These are phyloP conservation scores for Galerucella calmariensis DNA, from an alignment of 2,888 invertebrate species.

Conservation along the genomic window DNA sequence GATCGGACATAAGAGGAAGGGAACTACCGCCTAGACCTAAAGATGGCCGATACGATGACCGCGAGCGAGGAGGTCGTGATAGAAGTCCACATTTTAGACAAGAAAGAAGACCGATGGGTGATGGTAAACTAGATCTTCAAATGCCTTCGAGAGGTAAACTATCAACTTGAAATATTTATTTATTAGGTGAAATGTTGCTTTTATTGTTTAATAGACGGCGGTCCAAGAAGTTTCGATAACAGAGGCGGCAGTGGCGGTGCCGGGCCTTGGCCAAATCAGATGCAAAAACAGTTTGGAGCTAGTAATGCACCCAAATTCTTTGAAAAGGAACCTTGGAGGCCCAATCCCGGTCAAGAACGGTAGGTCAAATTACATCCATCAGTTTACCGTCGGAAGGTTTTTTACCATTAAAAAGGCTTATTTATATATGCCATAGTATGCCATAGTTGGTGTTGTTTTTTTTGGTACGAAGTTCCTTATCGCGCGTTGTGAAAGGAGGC, in stretches of 20 bases:
- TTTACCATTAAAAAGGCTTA: constrained; percentile 15
- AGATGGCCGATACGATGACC: constrained; percentile 56
- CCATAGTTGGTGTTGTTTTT: too few species aligned
- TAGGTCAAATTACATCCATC: constrained; percentile 25
- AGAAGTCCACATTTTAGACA: constrained; percentile 59
- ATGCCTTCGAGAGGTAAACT: constrained; percentile 60
- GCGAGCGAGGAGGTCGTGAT: constrained; percentile 54
- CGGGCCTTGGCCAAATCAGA: constrained; percentile 49
- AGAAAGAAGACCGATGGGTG: constrained; percentile 52
- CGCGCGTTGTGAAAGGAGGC: too few species aligned
- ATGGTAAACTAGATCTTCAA: constrained; percentile 53
- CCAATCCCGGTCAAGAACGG: constrained; percentile 46
- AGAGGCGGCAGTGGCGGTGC: constrained; percentile 41
- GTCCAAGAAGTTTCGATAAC: constrained; percentile 51
- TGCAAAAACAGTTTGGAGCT: constrained; percentile 45
- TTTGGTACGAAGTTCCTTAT: too few species aligned
- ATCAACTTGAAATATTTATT: constrained; percentile 52
- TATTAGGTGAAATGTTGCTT: constrained; percentile 7
- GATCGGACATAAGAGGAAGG: constrained; percentile 28
- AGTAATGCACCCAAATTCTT: constrained; percentile 47
- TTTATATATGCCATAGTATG: too few species aligned
- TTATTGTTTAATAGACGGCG: constrained; percentile 46
- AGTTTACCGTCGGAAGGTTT: constrained; percentile 37
- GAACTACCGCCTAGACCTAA: constrained; percentile 46
- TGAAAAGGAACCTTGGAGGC: constrained; percentile 50